Conservation (phyloP, 2,113 vertebrate species). For the Oryzias javanicus region DNA sequence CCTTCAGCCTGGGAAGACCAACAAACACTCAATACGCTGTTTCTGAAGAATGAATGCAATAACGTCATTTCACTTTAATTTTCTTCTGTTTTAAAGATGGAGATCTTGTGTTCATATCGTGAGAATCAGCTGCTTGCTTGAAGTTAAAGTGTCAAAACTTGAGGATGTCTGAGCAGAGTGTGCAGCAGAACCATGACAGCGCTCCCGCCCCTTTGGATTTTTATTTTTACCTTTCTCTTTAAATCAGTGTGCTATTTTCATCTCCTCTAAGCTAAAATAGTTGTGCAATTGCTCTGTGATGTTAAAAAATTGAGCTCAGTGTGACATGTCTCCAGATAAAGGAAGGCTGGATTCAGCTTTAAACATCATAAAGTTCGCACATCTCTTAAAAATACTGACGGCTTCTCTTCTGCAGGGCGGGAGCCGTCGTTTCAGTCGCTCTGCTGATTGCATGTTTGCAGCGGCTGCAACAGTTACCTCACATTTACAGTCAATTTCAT, state of each 20-base stretch:
- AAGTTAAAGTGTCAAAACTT: background rate
- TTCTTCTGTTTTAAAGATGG: no score
- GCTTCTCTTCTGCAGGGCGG: background rate
- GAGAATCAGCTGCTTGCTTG: no score
- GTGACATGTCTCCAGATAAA: background rate
- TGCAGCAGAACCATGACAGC: conserved; percentile 1
- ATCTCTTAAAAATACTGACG: background rate
- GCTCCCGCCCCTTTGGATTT: background rate
- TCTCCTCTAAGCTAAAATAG: background rate
- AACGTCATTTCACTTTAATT: no score
- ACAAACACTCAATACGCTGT: background rate
- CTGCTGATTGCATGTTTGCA: no score
- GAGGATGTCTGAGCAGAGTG: background rate
- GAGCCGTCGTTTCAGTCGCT: background rate
- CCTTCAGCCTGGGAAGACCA: conserved; percentile 84
- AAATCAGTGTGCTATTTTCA: conserved; percentile 9
- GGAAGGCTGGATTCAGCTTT: background rate
- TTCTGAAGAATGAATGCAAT: background rate
- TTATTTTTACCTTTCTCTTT: background rate
- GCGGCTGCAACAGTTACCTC: no score
- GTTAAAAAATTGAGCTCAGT: background rate
- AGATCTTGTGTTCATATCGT: no score
- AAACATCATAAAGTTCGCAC: background rate
- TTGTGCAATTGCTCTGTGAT: background rate
- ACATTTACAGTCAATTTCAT: no score